Evolutionary conservation across 2,888 invertebrate genomes (phyloP).

Genomic region (Diabrotica balteata): DNA sequence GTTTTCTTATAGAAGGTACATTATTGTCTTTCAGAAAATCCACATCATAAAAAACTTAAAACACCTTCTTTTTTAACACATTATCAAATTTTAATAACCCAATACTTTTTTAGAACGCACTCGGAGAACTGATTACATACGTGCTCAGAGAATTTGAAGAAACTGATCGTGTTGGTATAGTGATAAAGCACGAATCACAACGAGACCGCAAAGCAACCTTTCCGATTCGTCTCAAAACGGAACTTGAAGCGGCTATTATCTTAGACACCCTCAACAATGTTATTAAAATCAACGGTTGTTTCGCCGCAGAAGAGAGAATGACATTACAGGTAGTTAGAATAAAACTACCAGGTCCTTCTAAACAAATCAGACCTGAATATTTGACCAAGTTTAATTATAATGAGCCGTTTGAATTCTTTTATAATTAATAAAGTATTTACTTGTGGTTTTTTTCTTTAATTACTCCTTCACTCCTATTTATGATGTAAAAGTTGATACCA

Average conservation of each 20-base stretch:
- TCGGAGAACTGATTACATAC: slow-evolving; percentile 29
- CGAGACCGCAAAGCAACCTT: slow-evolving; percentile 26
- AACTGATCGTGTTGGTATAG: slow-evolving; percentile 32
- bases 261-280: slow-evolving; percentile 29
- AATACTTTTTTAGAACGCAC: too few relatives aligned
- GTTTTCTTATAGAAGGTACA: too few relatives aligned
- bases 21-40: slow-evolving; percentile 24
- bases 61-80: too few relatives aligned
- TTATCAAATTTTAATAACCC: too few relatives aligned
- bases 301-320: slow-evolving; percentile 30
- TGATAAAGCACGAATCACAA: slow-evolving; percentile 32
- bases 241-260: slow-evolving; percentile 22
- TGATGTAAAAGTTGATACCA: too few relatives aligned
- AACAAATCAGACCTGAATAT: slow-evolving; percentile 18
- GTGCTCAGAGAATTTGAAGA: slow-evolving; percentile 32
- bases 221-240: slow-evolving; percentile 29
- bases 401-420: too few relatives aligned
- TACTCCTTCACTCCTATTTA: too few relatives aligned
- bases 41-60: not conserved
- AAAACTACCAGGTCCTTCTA: slow-evolving; percentile 25
- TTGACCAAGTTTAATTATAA: not conserved
- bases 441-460: too few relatives aligned
- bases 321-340: slow-evolving; percentile 33
- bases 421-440: too few relatives aligned
- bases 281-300: slow-evolving; percentile 14